Evolutionary conservation across 2,113 vertebrate genomes (phyloP).

Genomic region (Nansenia antarctica): DNA sequence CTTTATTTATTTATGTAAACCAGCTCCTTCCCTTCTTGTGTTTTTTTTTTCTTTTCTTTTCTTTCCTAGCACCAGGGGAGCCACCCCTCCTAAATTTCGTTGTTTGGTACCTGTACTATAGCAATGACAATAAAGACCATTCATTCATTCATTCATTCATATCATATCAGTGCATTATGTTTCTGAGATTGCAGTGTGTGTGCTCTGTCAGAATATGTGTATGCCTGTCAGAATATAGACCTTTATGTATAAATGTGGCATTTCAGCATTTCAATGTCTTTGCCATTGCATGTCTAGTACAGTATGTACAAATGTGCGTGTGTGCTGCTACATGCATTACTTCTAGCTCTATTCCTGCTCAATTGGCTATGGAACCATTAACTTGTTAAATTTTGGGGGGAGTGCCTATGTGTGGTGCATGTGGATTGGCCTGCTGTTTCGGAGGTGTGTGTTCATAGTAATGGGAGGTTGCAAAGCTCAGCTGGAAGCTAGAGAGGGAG

Average conservation of each 20-base stretch:
- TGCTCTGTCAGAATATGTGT: slow-evolving; percentile 8
- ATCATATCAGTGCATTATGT: no score
- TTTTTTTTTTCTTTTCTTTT: no score
- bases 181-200: slow-evolving; percentile 15
- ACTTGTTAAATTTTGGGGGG: slow-evolving; percentile 23
- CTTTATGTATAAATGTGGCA: background rate
- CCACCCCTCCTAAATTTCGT: no score
- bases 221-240: background rate
- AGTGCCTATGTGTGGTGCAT: slow-evolving; percentile 27
- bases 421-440: slow-evolving; percentile 58
- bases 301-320: slow-evolving; percentile 6
- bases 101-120: no score
- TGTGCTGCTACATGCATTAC: slow-evolving; percentile 20
- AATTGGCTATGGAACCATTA: slow-evolving; percentile 10
- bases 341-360: no score
- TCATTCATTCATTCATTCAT: no score
- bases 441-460: slow-evolving; percentile 48
- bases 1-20: no score
- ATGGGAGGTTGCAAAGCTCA: slow-evolving; percentile 31
- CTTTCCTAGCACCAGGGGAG: no score
- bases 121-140: no score
- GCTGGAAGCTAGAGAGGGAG: background rate
- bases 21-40: no score
- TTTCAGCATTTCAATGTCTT: background rate
- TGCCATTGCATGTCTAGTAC: slow-evolving; percentile 5